These are phyloP conservation scores for Danionella cerebrum DNA, from an alignment of 2,113 vertebrate genomes.

Conservation along the genomic window DNA sequence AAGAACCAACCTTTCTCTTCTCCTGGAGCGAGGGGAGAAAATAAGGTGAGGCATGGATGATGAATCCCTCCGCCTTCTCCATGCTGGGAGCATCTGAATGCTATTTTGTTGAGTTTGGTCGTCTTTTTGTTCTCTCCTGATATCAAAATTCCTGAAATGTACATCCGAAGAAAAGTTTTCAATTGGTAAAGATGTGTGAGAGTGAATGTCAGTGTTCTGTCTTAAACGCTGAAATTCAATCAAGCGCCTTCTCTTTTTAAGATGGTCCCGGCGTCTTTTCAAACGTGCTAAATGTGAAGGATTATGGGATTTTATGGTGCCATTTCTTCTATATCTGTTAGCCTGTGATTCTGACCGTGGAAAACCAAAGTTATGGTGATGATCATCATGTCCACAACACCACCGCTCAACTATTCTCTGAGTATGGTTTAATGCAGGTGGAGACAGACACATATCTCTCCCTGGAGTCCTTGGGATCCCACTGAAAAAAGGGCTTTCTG, in stretches of 20 bases:
- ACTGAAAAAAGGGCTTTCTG: constrained; percentile 50
- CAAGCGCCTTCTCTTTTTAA: constrained; percentile 45
- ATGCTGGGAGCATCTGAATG: neutral
- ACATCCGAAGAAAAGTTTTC: neutral
- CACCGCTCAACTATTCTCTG: constrained; percentile 41
- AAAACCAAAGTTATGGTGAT: constrained; percentile 50
- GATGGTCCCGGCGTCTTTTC: constrained; percentile 69
- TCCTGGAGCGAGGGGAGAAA: constrained; percentile 69
- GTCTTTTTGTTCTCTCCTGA: neutral
- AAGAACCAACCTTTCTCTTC: constrained; percentile 83
- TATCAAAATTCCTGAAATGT: neutral
- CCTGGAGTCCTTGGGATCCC: constrained; percentile 90
- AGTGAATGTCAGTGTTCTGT: neutral
- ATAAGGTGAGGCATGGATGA: constrained; percentile 49
- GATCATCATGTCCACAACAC: constrained; percentile 42
- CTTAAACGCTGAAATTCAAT: constrained; percentile 40
- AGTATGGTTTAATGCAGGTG: constrained; percentile 63
- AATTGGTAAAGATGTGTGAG: neutral
- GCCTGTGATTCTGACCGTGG: constrained; percentile 44
- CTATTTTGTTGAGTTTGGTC: constrained; percentile 67
- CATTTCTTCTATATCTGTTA: neutral
- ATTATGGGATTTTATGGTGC: neutral
- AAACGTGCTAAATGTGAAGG: constrained; percentile 21
- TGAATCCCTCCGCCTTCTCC: constrained; percentile 48
- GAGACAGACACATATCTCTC: constrained; percentile 69